Evolutionary conservation across 2,888 invertebrate genomes (phyloP), one percentile per base, ranked within the genome.

Genomic region (Spodoptera exigua): DNA sequence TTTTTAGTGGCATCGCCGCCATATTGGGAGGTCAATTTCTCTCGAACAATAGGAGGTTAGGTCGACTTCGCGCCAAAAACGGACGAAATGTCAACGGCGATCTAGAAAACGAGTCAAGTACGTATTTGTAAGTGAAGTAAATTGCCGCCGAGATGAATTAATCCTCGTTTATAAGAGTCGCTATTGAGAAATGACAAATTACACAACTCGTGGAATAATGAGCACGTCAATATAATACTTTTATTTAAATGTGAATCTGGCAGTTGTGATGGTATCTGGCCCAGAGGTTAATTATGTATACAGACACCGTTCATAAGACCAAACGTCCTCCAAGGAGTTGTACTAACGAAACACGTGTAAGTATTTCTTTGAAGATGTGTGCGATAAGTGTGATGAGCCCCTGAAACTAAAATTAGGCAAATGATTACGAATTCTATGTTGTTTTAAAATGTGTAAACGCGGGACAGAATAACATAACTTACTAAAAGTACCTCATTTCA

Each of bases 1-100:
- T 70, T 70, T 80, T 78, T 77, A 77, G 62, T 69, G 62, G 58
- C 63, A 52, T 57, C 58, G 41, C 63, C 74, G 46, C 78, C 77
- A 63, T 80, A 70, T 74, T 75, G 53, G 73, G 80, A 60, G 48
- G 48, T 53, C 69, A 79, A 77, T 79, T 74, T 68, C 70, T 69
- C 64, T 69, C 46, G 49, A 62, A 77, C 79, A 72, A 71, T 67
- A 71, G 40, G 53, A 77, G 72, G 75, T 74, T 63, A 62, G 49
- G 61, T 73, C 47, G 32, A 21, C 63, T 57, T 63, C 45, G 55
- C 59, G 58, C 70, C 69, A 70, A 66, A 72, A 66, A 57, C 18
- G 70, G 72, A 57, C 35, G 66, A 69, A 76, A 77, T 77, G 75
- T 77, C 67, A 70, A 61, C 63, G 7, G 18, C 49, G 57, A 70